Evolutionary conservation across 1,140 invertebrate species (phyloP), one percentile per base, ranked within the genome.

Genomic region (Neodiprion virginianus): DNA sequence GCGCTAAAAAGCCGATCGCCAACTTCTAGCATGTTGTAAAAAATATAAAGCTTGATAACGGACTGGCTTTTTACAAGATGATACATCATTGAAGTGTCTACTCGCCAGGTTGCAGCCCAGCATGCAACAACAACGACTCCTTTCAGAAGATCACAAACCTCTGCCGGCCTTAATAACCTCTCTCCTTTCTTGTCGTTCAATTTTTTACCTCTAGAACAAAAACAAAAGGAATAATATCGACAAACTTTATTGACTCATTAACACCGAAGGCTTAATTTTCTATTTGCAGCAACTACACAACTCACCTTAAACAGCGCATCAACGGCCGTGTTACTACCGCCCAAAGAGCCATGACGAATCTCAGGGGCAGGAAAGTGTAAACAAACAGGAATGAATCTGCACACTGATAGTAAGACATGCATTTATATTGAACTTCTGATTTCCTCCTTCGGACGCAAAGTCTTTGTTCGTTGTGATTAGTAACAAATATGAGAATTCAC

Each of bases 1-100:
- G 97, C 96, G 73, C 97, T 98, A 83, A 99, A 96, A 68, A 99
- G 89, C 78, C 96, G 91, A 89, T 99, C 98, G 21, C 96, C 97
- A 65, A 98, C 98, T 91, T 99, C 99, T 70, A 99, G 89, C 97
- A 99, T 99, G 89, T 99, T 99, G 86, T 98, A 99, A 89, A 99
- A 99, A 85, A 99, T 98, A 86, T 99, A 99, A 69, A 99, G 89
- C 86, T 99, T 99, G 84, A 99, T 99, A 69, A 99, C 96, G 72
- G 97, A 98, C 85, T 99, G 99, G 82, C 96, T 98, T 87, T 99
- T 97, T 47, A 99, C 98, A 77, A 99, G 90, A 89, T 99, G 99
- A 89, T 99, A 99, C 90, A 99, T 94, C 91, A 99, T 96, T 77
- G 98, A 99, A 11, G 97, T 99, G 86, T 99, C 98, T 72, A 99